Conservation (phyloP, 2,113 vertebrate genomes). For the Oncorhynchus kisutch region DNA sequence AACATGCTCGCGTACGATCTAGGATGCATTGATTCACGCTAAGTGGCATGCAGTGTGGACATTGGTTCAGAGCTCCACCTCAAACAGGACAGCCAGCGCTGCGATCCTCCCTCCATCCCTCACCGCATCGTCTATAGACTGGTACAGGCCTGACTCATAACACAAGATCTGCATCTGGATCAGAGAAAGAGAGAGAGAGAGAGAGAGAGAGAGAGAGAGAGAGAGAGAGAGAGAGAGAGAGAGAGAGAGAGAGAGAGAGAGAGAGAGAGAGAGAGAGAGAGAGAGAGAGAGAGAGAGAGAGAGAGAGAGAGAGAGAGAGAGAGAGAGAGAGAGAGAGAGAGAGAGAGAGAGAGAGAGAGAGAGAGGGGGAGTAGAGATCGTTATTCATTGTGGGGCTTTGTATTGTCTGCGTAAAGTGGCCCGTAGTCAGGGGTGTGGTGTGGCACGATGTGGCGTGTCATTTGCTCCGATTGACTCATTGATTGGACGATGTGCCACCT, state of each 20-base stretch:
- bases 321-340: neutral
- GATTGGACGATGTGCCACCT: constrained; percentile 71
- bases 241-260: neutral
- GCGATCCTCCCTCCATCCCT: constrained; percentile 83
- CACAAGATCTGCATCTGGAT: constrained; percentile 94
- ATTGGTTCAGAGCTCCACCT: constrained; percentile 75
- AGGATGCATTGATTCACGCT: neutral
- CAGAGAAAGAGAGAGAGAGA: neutral
- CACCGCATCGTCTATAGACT: constrained; percentile 84
- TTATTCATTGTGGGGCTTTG: no score
- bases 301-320: neutral
- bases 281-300: neutral
- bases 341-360: neutral
- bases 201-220: neutral
- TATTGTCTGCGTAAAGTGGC: no score
- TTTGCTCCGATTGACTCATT: no score
- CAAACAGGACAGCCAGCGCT: constrained; percentile 88
- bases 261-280: neutral
- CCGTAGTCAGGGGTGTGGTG: no score
- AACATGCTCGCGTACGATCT: neutral
- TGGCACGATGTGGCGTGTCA: no score
- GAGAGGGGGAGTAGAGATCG: no score
- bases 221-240: neutral
- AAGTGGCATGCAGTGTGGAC: neutral
- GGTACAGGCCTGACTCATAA: constrained; percentile 81